Conservation (phyloP, 2,888 invertebrate species). For the Thelaira solivaga region DNA sequence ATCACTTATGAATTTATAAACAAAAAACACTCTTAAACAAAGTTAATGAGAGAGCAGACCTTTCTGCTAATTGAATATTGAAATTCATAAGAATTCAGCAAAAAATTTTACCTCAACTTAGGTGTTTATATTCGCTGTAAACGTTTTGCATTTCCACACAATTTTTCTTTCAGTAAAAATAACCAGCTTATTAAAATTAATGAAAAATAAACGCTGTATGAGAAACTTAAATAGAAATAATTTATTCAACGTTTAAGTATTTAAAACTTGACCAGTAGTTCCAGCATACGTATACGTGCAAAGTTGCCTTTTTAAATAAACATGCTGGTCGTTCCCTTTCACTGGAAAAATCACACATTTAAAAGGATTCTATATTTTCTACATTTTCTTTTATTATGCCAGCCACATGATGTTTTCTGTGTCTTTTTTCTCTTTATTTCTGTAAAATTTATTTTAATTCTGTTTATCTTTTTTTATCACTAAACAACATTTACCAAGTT, state of each 20-base stretch:
- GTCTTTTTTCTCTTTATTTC: no score
- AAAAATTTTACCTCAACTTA: no score
- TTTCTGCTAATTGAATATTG: no score
- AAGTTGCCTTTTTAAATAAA: constrained; percentile 12
- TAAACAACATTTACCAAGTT: constrained; percentile 13
- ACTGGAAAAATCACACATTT: constrained; percentile 57
- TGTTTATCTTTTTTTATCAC: constrained; percentile 27
- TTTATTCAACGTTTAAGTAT: neutral
- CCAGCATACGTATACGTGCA: no score
- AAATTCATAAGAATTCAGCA: no score
- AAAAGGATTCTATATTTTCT: constrained; percentile 54
- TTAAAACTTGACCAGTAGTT: constrained; percentile 8
- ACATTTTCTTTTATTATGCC: constrained; percentile 29
- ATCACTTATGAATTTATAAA: no score
- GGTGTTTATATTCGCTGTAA: no score
- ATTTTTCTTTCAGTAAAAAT: neutral
- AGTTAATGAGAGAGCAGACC: no score
- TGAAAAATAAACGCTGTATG: neutral
- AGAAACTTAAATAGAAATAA: constrained; percentile 4
- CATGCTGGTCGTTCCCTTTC: constrained; percentile 33
- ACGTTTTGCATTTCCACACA: no score
- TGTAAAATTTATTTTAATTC: constrained; percentile 28
- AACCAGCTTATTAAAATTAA: neutral
- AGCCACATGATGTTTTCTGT: neutral
- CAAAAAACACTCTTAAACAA: no score